phyloP scores from a whole-genome alignment of 1,140 invertebrate genomes.

The Calliphora vicina region DNA sequence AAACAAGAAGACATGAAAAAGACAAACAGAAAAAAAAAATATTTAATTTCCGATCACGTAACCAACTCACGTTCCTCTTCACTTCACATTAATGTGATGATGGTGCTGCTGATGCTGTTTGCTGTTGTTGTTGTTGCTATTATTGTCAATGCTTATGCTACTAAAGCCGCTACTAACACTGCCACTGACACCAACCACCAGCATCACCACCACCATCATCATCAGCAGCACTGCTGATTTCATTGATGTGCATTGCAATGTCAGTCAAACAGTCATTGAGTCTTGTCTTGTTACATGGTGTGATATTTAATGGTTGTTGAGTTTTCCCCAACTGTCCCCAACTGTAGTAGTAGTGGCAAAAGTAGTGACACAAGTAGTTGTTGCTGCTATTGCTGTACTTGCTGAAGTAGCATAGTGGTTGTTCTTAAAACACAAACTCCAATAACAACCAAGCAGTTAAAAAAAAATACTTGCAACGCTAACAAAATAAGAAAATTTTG shows the following conservation, averaged over 20 bases:
- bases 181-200: too few relatives aligned
- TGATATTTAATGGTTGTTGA: constrained; percentile 13
- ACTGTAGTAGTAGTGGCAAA: neutral
- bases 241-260: neutral
- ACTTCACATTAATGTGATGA: constrained; percentile 10
- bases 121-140: neutral
- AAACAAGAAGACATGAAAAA: neutral
- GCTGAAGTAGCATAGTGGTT: too few relatives aligned
- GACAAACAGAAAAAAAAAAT: neutral
- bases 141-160: neutral
- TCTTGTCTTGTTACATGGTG: constrained; percentile 5
- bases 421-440: neutral
- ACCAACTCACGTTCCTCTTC: constrained; percentile 15
- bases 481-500: neutral
- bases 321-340: constrained; percentile 6
- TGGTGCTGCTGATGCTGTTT: neutral
- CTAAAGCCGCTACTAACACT: neutral
- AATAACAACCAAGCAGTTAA: neutral
- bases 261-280: neutral
- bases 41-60: constrained; percentile 13
- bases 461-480: neutral
- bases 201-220: too few relatives aligned
- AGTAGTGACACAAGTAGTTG: neutral
- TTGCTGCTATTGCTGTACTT: too few relatives aligned
- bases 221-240: neutral